Base-by-base conservation (phyloP, 2,888 invertebrate genomes). In the Mayetiola destructor region DNA sequence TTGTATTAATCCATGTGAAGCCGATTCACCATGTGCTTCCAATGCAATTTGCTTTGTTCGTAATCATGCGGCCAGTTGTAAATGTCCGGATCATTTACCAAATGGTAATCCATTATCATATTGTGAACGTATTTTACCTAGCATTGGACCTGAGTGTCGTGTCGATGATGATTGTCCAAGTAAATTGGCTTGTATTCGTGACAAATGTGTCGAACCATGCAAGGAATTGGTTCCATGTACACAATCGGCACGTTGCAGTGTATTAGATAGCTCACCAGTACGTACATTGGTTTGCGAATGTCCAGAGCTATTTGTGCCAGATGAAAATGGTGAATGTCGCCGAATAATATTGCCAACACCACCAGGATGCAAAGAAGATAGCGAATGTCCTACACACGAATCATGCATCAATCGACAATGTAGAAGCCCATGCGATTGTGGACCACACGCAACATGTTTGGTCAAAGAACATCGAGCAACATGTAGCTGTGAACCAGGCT, bases 211-310 rank as follows among this genome's bases (percentile, higher is more conserved):
- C 10, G 82, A 89, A 69, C 88, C 89, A 27, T 90, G 90, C 68
- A 75, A 73, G 14, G 81, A 79, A 65, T 76, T 89, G 18, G 80
- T 80, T 64, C 91, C 91, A 1, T 92, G 91, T 64, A 77, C 80
- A 55, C 76, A 78, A 58, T 80, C 81, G 57, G 84, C 89, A 4
- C 78, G 80, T 56, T 93, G 92, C 69, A 82, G 82, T 59, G 90
- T 91, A 12, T 76, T 89, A 16, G 88, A 92, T 65, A 89, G 90
- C 59, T 77, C 85, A 39, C 91, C 91, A 21, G 85, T 91, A 56
- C 76, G 90, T 62, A 91, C 91, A 3, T 83, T 92, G 80, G 84
- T 88, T 53, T 92, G 91, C 67, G 85, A 87, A 58, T 91, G 91
- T 65, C 88, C 89, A 0, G 85, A 86, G 63, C 85, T 88, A 53